Percentiles rank a stretch among this genome's conserved stretches.
These are phyloP conservation scores for Lasiurus borealis DNA, from an alignment of 2,113 vertebrate genomes.

Conservation along the genomic window DNA sequence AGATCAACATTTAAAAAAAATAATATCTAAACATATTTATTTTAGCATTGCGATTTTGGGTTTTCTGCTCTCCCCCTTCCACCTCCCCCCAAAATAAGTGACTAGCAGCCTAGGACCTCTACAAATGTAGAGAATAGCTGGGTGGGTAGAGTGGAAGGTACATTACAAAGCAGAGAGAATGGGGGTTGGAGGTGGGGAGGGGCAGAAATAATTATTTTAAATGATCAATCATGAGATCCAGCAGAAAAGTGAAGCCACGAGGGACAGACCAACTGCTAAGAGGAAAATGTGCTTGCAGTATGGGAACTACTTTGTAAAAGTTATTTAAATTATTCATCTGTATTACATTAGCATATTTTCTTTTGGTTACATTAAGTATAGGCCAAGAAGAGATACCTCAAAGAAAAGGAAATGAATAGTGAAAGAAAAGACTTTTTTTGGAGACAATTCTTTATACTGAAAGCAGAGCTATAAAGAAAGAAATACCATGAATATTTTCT, in stretches of 20 bases:
- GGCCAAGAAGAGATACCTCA: neutral
- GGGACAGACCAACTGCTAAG: neutral
- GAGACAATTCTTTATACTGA: slow-evolving; percentile 24
- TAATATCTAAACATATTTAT: neutral
- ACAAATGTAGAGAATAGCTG: neutral
- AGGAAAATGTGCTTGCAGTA: neutral
- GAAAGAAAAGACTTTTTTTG: slow-evolving; percentile 22
- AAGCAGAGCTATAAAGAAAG: slow-evolving; percentile 53
- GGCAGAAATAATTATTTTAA: neutral
- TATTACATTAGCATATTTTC: slow-evolving; percentile 45
- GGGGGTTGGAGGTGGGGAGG: neutral
- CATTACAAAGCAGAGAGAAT: neutral
- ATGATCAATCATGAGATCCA: neutral
- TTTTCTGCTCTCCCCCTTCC: neutral
- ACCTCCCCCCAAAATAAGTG: neutral
- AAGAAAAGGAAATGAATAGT: slow-evolving; percentile 53
- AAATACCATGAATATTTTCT: slow-evolving; percentile 50
- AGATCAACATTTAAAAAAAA: neutral
- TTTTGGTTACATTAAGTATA: neutral
- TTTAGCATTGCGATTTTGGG: slow-evolving; percentile 7
- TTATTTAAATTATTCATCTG: slow-evolving; percentile 8
- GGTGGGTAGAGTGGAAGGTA: neutral
- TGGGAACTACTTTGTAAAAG: neutral
- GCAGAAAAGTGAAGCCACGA: neutral
- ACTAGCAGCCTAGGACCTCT: neutral